Evolutionary conservation across 1,140 invertebrate genomes (phyloP).

Genomic region (Polypedilum pembai): DNA sequence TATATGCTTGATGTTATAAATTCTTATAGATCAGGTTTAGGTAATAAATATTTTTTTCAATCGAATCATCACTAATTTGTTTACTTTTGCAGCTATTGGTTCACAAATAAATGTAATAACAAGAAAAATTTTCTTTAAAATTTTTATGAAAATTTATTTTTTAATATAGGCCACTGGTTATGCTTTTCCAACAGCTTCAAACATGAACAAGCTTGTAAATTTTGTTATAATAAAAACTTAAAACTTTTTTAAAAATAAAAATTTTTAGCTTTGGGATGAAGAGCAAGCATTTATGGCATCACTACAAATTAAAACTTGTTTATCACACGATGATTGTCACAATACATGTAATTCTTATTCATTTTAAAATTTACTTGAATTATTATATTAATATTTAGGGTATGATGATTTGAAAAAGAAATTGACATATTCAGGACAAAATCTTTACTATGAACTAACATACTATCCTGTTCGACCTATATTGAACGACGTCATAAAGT

Average conservation of each 20-base stretch:
- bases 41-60: too few relatives aligned
- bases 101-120: background rate
- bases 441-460: background rate
- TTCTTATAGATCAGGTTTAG: background rate
- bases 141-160: background rate
- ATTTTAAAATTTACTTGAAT: background rate
- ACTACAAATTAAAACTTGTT: background rate
- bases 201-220: background rate
- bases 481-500: background rate
- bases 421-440: background rate
- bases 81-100: background rate
- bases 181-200: background rate
- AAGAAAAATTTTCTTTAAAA: too few relatives aligned
- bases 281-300: background rate
- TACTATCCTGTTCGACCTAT: background rate
- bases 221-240: too few relatives aligned
- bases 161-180: background rate
- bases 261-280: background rate
- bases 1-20: background rate
- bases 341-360: background rate
- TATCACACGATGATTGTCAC: background rate
- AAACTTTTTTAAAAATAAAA: too few relatives aligned
- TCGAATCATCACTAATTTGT: too few relatives aligned
- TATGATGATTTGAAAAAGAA: background rate
- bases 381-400: background rate